A percentile compares a stretch with the other conserved stretches of the same genome.
phyloP scores from a whole-genome alignment of 2,113 vertebrate species.

The Thalassoma bifasciatum region DNA sequence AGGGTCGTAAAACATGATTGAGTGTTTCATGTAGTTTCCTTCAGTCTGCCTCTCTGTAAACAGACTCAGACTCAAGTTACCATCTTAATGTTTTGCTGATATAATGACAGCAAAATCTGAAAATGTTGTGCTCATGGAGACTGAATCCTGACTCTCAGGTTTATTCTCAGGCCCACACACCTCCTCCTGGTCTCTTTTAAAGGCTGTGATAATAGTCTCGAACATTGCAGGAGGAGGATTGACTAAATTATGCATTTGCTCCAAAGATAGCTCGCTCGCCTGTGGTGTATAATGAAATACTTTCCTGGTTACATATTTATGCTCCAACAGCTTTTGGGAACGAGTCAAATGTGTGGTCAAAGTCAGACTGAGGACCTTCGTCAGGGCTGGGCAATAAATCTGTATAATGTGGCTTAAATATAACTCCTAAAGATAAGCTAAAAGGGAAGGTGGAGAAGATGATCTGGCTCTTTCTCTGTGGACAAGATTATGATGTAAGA shows the following conservation, averaged over 20 bases:
- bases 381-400: slow-evolving; percentile 27
- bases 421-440: slow-evolving; percentile 16
- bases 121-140: no score
- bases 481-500: no score
- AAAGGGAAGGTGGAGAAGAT: no score
- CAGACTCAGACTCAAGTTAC: no score
- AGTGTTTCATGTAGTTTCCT: no score
- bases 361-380: slow-evolving; percentile 29
- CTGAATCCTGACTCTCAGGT: background rate
- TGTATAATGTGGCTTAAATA: slow-evolving; percentile 28
- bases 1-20: no score
- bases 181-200: background rate
- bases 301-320: slow-evolving; percentile 48
- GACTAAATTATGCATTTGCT: slow-evolving; percentile 65
- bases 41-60: no score
- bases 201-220: slow-evolving; percentile 2
- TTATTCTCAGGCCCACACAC: background rate
- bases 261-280: slow-evolving; percentile 61
- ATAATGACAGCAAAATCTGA: no score
- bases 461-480: no score
- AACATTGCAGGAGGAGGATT: slow-evolving; percentile 22
- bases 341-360: background rate
- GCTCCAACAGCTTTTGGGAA: slow-evolving; percentile 25
- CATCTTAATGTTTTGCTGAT: no score
- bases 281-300: slow-evolving; percentile 35